Evolutionary conservation across 2,888 invertebrate genomes (phyloP), one percentile per base, ranked within the genome.

Genomic region (Cantharis flavilabris): DNA sequence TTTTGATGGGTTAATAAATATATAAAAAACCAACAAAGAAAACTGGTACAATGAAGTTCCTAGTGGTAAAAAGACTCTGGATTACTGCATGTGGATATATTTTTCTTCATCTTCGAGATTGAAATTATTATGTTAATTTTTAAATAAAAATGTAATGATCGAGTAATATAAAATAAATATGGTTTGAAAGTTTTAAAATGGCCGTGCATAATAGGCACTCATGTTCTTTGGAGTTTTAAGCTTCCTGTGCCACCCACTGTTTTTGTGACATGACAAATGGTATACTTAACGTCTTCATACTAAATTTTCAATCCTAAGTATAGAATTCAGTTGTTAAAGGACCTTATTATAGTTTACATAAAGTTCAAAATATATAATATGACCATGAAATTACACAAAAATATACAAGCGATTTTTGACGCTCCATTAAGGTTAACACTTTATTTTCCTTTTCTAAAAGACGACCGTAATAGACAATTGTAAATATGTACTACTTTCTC

Each of bases 191-290:
- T 49, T 49, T 49, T 49, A 7, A 49, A 49, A 49, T 49, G 49
- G 49, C 26, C 23, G 23, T 65, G 62, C 69, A 77, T 78, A 79
- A 77, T 76, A 76, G 76, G 69, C 72, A 76, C 76, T 76, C 76
- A 73, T 78, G 77, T 76, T 72, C 75, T 65, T 77, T 70, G 75
- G 75, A 79, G 69, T 73, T 75, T 28, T 67, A 80, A 84, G 84
- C 84, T 86, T 86, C 85, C 85, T 85, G 86, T 86, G 83, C 86
- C 87, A 86, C 87, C 87, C 86, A 87, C 85, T 81, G 86, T 80
- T 84, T 82, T 81, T 83, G 83, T 86, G 87, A 87, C 87, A 86
- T 87, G 87, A 87, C 84, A 85, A 86, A 87, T 86, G 85, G 84
- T 83, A 84, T 83, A 83, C 83, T 84, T 82, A 84, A 84, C 83